phyloP scores from a whole-genome alignment of 2,797 vertebrate species.

The Diglossa cyanea region DNA sequence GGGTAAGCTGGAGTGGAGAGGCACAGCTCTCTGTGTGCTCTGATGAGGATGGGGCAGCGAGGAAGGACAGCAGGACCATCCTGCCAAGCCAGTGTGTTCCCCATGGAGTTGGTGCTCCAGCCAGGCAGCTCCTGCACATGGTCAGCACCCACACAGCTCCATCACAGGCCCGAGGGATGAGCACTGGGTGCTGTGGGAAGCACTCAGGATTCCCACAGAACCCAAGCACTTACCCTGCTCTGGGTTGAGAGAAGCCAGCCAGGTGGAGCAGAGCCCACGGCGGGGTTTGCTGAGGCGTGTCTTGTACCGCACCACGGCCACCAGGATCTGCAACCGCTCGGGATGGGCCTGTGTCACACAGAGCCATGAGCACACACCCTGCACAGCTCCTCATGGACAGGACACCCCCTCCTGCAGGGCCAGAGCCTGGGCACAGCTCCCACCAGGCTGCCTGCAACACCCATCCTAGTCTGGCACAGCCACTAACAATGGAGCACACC shows the following conservation, averaged over 20 bases:
- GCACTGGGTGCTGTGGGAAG: background rate
- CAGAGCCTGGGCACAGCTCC: background rate
- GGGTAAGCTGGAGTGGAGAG: background rate
- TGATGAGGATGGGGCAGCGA: background rate
- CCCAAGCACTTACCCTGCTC: constrained; percentile 71
- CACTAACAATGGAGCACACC: background rate
- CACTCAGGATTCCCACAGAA: background rate
- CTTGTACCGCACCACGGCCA: constrained; percentile 90
- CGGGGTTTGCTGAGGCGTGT: constrained; percentile 84
- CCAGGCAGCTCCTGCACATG: background rate
- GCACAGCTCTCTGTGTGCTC: background rate
- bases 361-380: background rate
- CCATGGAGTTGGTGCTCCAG: background rate
- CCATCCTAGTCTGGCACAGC: accelerated
- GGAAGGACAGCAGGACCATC: background rate
- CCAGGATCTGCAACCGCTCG: constrained; percentile 83
- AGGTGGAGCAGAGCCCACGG: constrained; percentile 89
- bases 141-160: background rate
- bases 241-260: constrained; percentile 89
- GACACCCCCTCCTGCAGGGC: background rate
- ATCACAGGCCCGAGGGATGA: accelerated
- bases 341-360: constrained; percentile 78
- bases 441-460: background rate
- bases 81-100: background rate
- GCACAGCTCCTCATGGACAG: background rate